These are phyloP conservation scores for Drosophila prolongata DNA, from an alignment of 2,888 invertebrate species.

Conservation along the genomic window DNA sequence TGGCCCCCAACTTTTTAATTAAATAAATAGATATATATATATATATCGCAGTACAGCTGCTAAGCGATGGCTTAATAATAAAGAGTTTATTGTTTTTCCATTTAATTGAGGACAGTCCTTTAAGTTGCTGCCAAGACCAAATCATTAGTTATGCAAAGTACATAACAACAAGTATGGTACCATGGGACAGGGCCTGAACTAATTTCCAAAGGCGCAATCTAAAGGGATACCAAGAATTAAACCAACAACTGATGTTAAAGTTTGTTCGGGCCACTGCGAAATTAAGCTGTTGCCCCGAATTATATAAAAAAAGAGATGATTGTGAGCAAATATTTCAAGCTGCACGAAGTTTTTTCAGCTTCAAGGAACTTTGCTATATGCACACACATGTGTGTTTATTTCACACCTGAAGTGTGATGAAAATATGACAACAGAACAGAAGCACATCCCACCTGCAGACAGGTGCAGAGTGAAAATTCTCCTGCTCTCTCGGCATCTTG, in stretches of 20 bases:
- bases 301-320: conserved; percentile 17
- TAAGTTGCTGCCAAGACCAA: conserved; percentile 11
- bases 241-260: conserved; percentile 44
- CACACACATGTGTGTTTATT: conserved; percentile 56
- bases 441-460: conserved; percentile 54
- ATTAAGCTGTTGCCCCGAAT: conserved; percentile 50
- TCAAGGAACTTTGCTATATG: conserved; percentile 45
- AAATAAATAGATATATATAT: conserved; percentile 47
- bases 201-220: conserved; percentile 43
- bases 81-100: conserved; percentile 37
- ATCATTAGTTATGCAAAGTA: conserved; percentile 54
- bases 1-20: conserved; percentile 55
- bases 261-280: conserved; percentile 38
- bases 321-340: conserved; percentile 42
- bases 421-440: conserved; percentile 61
- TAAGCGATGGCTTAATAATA: conserved; percentile 35
- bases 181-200: conserved; percentile 24
- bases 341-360: conserved; percentile 37
- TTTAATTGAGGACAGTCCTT: conserved; percentile 15
- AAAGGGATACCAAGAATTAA: conserved; percentile 44
- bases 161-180: conserved; percentile 14
- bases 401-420: conserved; percentile 77
- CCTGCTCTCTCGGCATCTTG: conserved; percentile 42
- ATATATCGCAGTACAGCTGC: conserved; percentile 10
- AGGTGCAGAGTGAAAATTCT: conserved; percentile 52